Base-by-base conservation (phyloP, 2,888 invertebrate genomes). In the Pseudoips prasinana region DNA sequence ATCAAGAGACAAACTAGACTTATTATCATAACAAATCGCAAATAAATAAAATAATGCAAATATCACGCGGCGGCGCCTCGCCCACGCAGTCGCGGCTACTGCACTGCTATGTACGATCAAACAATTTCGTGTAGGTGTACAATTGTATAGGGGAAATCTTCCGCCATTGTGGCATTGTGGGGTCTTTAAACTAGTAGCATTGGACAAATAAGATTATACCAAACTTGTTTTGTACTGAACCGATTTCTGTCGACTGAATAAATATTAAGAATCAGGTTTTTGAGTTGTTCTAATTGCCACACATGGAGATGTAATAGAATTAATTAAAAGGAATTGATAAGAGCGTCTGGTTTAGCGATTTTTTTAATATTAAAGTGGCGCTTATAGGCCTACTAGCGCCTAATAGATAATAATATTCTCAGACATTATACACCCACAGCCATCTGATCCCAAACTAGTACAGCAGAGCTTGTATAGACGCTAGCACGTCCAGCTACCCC, bases 41-140 rank as follows among this genome's bases (percentile, higher is more conserved):
- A 52, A 59, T 62, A 71, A 69, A 63, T 58, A 61, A 71, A 68
- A 63, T 58, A 61, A 64, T 57, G 62, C 62, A 58, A 57, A 63
- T 57, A 40, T 49, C 48, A 7, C 14, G 51, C 48, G n/a, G 46
- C 45, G 58, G 63, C 65, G 65, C 63, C 57, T 51, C 64, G 61
- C 61, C 66, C 50, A 64, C 64, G 30, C 53, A 9, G 22, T 5
- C 26, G 10, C 29, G 34, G 51, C 56, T 48, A 48, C 54, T 46
- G 50, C 34, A 39, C 29, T 47, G 52, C 58, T 33, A 46, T 47
- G 46, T 43, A 54, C 46, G 29, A 23, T 33, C 46, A 42, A 34
- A 50, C 38, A 42, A 17, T 30, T 38, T 28, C 9, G 39, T 40
- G 53, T 58, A 22, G 58, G 56, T 26, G 46, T 35, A 32, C 25